Conservation (phyloP, 35 echinoderm and acorn worm genomes). For the Acanthaster planci region DNA sequence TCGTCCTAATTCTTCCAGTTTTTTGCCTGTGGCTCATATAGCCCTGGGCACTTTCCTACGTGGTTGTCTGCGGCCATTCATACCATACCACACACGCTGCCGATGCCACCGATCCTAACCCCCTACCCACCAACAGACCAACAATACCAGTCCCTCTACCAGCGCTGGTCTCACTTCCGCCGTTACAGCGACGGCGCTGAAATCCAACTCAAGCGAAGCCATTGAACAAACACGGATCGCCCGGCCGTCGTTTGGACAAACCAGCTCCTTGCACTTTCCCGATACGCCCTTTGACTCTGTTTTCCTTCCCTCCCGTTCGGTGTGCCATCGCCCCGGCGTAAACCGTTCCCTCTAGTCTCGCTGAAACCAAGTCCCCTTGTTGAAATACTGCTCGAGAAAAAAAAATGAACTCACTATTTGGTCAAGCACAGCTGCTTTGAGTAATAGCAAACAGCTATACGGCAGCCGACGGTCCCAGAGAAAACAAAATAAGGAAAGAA, state of each 20-base stretch:
- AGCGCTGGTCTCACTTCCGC: neutral
- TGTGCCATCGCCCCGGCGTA: neutral
- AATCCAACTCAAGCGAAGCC: neutral
- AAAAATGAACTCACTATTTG: neutral
- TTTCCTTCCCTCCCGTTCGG: neutral
- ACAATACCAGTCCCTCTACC: neutral
- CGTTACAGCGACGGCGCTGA: neutral
- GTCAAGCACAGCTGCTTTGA: conserved; percentile 15
- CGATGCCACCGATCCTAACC: neutral
- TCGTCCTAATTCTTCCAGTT: neutral
- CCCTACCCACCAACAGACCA: neutral
- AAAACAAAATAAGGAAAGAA: neutral
- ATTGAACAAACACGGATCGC: neutral
- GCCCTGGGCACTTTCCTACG: neutral
- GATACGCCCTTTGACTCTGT: neutral
- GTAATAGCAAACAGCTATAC: conserved; percentile 18
- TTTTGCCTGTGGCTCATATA: neutral
- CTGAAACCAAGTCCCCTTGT: too few species aligned
- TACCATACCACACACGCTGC: neutral
- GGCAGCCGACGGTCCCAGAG: neutral
- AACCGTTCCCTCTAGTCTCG: too few species aligned
- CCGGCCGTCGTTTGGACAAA: neutral
- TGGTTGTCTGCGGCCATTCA: neutral
- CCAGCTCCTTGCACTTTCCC: conserved; percentile 6
- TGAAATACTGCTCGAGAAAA: too few species aligned